phyloP scores from a whole-genome alignment of 2,113 vertebrate species.

The Dromaius novaehollandiae region DNA sequence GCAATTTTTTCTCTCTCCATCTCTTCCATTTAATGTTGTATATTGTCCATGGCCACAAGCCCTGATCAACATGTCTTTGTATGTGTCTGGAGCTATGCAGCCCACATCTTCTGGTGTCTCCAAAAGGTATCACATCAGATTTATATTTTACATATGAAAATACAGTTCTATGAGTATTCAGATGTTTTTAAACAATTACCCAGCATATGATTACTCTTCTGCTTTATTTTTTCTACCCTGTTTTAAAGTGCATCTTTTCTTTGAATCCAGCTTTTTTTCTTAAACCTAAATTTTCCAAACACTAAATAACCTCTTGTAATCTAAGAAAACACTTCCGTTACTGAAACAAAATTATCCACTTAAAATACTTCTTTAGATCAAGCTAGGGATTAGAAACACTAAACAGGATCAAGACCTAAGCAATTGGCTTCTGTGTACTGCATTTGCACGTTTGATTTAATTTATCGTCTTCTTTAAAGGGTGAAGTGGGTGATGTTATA shows the following conservation, averaged over 20 bases:
- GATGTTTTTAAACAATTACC: background rate
- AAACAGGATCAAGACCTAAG: background rate
- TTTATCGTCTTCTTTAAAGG: background rate
- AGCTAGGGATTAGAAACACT: background rate
- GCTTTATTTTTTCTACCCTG: background rate
- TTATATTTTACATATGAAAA: background rate
- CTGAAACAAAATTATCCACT: background rate
- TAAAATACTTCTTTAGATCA: background rate
- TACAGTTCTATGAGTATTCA: background rate
- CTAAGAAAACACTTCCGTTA: background rate
- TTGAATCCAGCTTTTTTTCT: background rate
- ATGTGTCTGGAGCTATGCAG: background rate
- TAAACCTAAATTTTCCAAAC: background rate
- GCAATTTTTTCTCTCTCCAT: background rate
- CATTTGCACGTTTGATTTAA: background rate
- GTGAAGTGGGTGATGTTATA: background rate
- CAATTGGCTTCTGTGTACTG: background rate
- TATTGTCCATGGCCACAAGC: background rate
- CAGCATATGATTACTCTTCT: background rate
- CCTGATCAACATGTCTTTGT: background rate
- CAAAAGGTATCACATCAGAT: background rate
- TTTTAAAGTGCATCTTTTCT: background rate
- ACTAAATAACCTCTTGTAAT: background rate
- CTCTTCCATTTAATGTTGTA: background rate
- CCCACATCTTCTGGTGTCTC: background rate